phyloP scores from a whole-genome alignment of 64 coral and sea anemone genomes.

The Actinia equina region DNA sequence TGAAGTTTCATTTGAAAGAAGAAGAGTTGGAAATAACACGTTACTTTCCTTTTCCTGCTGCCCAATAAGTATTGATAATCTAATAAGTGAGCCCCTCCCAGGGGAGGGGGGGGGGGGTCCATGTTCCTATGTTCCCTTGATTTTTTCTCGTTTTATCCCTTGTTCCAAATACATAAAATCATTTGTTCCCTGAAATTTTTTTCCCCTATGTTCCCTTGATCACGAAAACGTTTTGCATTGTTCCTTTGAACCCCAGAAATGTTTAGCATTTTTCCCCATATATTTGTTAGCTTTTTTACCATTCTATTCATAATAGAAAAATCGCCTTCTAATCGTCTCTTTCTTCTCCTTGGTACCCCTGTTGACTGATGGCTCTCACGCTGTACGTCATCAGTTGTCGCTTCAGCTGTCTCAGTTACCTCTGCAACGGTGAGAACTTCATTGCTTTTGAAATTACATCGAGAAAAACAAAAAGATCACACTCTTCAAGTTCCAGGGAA shows the following conservation, averaged over 20 bases:
- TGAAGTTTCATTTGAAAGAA: too few species aligned
- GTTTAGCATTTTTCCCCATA: slow-evolving; percentile 54
- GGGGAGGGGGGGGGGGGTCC: slow-evolving; percentile 3
- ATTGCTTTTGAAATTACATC: slow-evolving; percentile 51
- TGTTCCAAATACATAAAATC: neutral
- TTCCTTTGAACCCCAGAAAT: slow-evolving; percentile 58
- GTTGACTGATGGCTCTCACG: too few species aligned
- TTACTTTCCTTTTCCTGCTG: too few species aligned
- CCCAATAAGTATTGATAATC: too few species aligned
- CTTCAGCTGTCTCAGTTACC: slow-evolving; percentile 51
- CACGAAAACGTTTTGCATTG: slow-evolving; percentile 41
- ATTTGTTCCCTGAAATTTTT: slow-evolving; percentile 41
- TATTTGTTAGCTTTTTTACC: slow-evolving; percentile 35
- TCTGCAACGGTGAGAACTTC: slow-evolving; percentile 60
- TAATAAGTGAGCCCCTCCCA: neutral
- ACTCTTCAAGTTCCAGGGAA: slow-evolving; percentile 48
- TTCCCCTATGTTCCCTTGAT: slow-evolving; percentile 47
- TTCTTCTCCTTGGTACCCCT: slow-evolving; percentile 65
- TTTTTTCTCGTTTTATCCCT: slow-evolving; percentile 13
- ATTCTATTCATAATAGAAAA: slow-evolving; percentile 37
- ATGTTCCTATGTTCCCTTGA: slow-evolving; percentile 11
- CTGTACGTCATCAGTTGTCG: slow-evolving; percentile 55
- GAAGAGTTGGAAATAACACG: too few species aligned
- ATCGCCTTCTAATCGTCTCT: slow-evolving; percentile 34
- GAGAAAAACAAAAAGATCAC: slow-evolving; percentile 70